Percentiles rank a stretch among this genome's conserved stretches.
These are phyloP conservation scores for Hanleya hanleyi DNA, from an alignment of 2,888 invertebrate species.

Conservation along the genomic window DNA sequence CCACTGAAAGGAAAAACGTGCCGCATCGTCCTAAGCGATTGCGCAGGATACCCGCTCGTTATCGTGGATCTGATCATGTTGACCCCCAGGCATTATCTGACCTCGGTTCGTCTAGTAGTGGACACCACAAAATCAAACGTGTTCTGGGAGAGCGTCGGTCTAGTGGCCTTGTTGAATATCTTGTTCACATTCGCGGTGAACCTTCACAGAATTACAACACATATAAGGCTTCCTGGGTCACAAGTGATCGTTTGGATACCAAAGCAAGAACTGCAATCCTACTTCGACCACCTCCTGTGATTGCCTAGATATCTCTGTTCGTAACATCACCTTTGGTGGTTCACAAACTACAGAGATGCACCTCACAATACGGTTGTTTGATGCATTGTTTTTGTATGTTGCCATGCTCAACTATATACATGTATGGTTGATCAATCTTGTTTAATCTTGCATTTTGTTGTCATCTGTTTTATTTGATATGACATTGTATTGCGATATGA, in stretches of 20 bases:
- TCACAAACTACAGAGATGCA: no score
- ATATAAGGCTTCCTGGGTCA: constrained; percentile 28
- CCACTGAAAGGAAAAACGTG: background rate
- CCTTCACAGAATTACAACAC: no score
- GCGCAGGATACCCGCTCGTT: background rate
- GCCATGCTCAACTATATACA: no score
- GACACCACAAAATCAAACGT: constrained; percentile 21
- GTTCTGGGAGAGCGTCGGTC: constrained; percentile 31
- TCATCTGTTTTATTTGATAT: no score
- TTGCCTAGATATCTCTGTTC: background rate
- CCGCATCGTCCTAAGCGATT: background rate
- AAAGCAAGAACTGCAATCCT: background rate
- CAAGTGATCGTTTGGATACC: background rate
- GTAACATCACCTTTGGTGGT: no score
- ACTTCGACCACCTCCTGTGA: background rate
- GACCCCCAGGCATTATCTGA: background rate
- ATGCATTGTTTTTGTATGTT: no score
- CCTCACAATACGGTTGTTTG: no score
- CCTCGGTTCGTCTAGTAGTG: background rate
- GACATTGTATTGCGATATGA: no score
- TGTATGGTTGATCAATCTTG: no score
- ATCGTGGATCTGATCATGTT: background rate
- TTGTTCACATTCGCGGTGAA: constrained; percentile 31
- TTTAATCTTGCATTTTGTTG: no score
- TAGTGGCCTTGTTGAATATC: constrained; percentile 22